These are phyloP conservation scores for Cyanoramphus novaezelandiae DNA, from an alignment of 2,113 vertebrate genomes.

Conservation along the genomic window DNA sequence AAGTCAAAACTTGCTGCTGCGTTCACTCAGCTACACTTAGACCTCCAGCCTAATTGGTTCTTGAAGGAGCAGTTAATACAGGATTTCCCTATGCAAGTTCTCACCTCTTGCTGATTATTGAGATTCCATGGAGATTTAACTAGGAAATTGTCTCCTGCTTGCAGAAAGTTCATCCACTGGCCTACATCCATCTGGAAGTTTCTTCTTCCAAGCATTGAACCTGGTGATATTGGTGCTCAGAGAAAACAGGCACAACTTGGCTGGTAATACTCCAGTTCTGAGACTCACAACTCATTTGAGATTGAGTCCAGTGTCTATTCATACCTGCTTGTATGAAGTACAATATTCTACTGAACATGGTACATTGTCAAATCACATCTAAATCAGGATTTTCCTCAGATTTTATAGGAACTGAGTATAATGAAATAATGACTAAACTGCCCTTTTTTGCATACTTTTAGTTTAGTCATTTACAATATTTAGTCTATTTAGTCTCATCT, in stretches of 20 bases:
- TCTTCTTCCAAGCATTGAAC: background rate
- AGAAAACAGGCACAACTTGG: background rate
- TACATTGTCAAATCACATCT: background rate
- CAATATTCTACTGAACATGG: background rate
- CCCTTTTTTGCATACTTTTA: background rate
- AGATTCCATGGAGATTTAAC: background rate
- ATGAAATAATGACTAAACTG: background rate
- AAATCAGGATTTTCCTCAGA: background rate
- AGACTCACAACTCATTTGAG: background rate
- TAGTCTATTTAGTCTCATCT: background rate
- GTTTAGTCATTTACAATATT: background rate
- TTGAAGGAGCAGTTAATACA: background rate
- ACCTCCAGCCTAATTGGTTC: background rate
- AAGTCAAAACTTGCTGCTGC: background rate
- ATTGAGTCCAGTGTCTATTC: background rate
- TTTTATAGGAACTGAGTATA: background rate
- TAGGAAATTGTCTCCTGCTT: background rate
- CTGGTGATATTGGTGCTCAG: background rate
- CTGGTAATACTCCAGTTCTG: background rate
- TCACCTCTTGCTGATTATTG: background rate
- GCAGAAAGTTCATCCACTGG: background rate
- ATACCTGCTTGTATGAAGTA: background rate
- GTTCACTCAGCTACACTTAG: background rate
- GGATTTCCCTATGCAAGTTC: background rate
- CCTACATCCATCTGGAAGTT: background rate